Base-by-base conservation (phyloP, 2,113 vertebrate species). In the Cyprinodon variegatus region DNA sequence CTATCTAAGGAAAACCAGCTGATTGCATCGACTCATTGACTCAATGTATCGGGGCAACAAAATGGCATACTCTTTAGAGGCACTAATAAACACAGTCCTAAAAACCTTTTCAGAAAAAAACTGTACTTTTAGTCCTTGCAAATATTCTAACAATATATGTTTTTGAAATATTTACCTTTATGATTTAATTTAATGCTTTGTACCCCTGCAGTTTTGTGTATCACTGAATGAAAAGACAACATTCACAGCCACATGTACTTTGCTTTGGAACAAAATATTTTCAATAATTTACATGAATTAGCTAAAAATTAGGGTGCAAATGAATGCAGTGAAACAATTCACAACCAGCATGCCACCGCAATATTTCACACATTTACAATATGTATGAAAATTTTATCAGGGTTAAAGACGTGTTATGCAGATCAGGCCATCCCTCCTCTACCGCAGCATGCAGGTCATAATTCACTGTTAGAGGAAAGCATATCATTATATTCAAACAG, bases 401-500 rank as follows among this genome's bases (percentile, higher is more conserved):
- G 82, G 76, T 88, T 78, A 79, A 88, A 74, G 71, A 70, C 41
- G 3, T 2, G 9, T 72, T 82, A 82, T 85, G 69, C 78, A 82
- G 66, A 85, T 80, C 41, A 40, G 48, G 72, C 59, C 50, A 72
- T 53, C 17, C 38, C 71, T 66, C 20, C 71, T 72, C 75, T 60
- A 14, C 10, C 22, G 38, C 72, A 48, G 74, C 13, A 62, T 74
- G 65, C 37, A 82, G 76, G 74, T 88, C 81, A 86, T 74, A 57
- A 85, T 80, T 86, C 76, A 69, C 57, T 45, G 62, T 76, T 59
- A 61, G 70, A 66, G 29, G 76, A 64, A 46, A 74, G 83, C 78
- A 76, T 75, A 79, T 88, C 76, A 82, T 88, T 87, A 81, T 0
- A 60, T 83, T 83, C 68, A 83, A 80, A 76, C 67, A 70, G 79